A percentile compares a stretch with the other conserved stretches of the same genome.
Evolutionary conservation across 2,888 invertebrate genomes (phyloP).

Genomic region (Mesoligia furuncula): DNA sequence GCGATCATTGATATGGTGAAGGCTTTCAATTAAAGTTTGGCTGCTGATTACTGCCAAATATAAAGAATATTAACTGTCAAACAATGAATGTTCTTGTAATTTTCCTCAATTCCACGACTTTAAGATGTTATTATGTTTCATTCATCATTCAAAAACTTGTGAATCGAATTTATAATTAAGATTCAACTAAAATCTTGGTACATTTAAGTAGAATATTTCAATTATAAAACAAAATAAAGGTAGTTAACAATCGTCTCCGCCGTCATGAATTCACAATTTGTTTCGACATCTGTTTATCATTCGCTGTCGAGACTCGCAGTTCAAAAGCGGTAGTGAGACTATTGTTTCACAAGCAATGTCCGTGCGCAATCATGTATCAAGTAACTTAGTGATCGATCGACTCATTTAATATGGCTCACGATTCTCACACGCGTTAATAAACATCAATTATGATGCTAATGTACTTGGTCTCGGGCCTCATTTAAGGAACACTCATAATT

Average conservation of each 20-base stretch:
- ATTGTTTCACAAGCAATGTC: slow-evolving; percentile 75
- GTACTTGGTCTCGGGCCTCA: slow-evolving; percentile 35
- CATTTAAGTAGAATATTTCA: slow-evolving; percentile 54
- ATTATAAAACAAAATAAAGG: slow-evolving; percentile 48
- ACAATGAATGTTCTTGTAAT: background rate
- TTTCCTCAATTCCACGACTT: background rate
- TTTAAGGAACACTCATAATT: slow-evolving; percentile 41
- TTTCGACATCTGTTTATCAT: slow-evolving; percentile 76
- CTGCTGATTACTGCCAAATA: background rate
- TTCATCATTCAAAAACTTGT: slow-evolving; percentile 14
- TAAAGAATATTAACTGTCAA: background rate
- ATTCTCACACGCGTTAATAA: slow-evolving; percentile 58
- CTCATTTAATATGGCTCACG: slow-evolving; percentile 59
- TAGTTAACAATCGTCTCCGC: slow-evolving; percentile 58
- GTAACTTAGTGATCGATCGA: slow-evolving; percentile 64
- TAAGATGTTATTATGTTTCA: slow-evolving; percentile 2
- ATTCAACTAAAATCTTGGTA: slow-evolving; percentile 46
- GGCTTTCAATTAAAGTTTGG: slow-evolving; percentile 4
- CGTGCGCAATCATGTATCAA: slow-evolving; percentile 71
- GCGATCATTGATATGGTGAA: slow-evolving; percentile 1
- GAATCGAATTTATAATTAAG: slow-evolving; percentile 49
- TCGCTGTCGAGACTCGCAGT: slow-evolving; percentile 64
- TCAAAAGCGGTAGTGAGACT: slow-evolving; percentile 69
- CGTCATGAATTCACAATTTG: slow-evolving; percentile 70
- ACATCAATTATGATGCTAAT: slow-evolving; percentile 61